Conservation (phyloP, 2,797 vertebrate genomes). For the Limnodromus scolopaceus region DNA sequence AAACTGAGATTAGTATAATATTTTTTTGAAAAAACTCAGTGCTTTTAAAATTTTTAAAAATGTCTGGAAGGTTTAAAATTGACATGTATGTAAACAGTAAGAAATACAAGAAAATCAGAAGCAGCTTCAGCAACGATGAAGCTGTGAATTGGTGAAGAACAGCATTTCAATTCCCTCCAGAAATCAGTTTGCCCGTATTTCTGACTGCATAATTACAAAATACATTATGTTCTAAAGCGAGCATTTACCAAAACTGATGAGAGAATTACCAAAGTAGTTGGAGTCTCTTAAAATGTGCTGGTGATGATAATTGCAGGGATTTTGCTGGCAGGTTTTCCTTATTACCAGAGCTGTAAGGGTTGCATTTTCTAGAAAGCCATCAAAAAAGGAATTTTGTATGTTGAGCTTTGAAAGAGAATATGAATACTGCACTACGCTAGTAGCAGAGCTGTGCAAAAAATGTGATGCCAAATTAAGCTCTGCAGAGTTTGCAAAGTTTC, state of each 20-base stretch:
- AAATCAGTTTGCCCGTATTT: conserved; percentile 10
- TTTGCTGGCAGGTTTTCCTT: conserved; percentile 26
- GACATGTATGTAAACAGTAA: neutral
- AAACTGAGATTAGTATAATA: neutral
- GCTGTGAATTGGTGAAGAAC: neutral
- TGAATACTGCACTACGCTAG: neutral
- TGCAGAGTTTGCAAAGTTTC: neutral
- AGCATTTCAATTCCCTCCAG: neutral
- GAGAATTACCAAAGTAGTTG: conserved; percentile 5
- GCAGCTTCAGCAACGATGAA: neutral
- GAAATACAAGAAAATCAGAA: neutral
- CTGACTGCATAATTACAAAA: conserved; percentile 22
- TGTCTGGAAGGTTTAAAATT: neutral
- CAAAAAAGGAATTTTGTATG: neutral
- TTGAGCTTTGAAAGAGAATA: conserved; percentile 5
- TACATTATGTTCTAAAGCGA: neutral
- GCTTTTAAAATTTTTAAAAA: neutral
- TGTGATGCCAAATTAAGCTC: conserved; percentile 6
- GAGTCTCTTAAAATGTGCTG: neutral
- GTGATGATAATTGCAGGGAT: neutral
- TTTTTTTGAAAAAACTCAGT: neutral
- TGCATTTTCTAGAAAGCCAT: conserved; percentile 7
- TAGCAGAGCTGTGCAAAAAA: neutral
- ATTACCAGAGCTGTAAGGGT: neutral
- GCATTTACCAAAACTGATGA: neutral